These are phyloP conservation scores for Rousettus madagascariensis DNA, from an alignment of 2,797 vertebrate genomes.

Conservation along the genomic window DNA sequence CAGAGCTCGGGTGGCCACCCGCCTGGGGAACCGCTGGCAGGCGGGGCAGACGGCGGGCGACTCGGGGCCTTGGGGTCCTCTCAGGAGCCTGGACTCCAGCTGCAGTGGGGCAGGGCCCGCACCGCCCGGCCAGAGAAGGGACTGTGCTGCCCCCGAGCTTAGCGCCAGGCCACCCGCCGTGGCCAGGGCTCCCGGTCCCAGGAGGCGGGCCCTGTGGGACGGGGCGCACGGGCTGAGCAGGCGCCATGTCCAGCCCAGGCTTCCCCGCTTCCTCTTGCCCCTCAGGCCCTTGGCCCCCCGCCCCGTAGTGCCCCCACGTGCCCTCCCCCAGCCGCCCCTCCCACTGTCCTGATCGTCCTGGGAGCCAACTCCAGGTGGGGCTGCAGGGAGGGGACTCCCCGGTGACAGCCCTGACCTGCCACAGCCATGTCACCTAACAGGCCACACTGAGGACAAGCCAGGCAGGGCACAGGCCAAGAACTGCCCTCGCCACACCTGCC, in stretches of 20 bases:
- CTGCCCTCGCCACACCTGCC: accelerated
- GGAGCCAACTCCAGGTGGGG: too few species aligned
- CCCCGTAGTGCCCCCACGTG: accelerated
- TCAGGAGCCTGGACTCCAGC: neutral
- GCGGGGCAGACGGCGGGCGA: neutral
- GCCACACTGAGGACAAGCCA: accelerated
- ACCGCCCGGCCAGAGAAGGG: neutral
- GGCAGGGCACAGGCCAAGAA: accelerated
- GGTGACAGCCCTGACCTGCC: too few species aligned
- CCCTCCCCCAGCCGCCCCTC: accelerated
- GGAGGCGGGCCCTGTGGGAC: neutral
- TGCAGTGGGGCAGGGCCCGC: accelerated
- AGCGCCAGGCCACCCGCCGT: accelerated
- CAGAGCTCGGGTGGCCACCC: neutral
- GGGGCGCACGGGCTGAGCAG: neutral
- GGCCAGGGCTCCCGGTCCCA: neutral
- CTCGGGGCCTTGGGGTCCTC: neutral
- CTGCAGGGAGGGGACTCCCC: neutral
- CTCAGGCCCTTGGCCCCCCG: neutral
- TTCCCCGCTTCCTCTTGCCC: neutral
- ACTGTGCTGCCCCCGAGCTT: too few species aligned
- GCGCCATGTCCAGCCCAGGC: neutral
- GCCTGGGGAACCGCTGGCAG: too few species aligned
- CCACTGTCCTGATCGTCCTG: accelerated
- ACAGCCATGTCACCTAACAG: accelerated